phyloP scores from a whole-genome alignment of 2,113 vertebrate genomes.

The Rhabdornis inornatus region DNA sequence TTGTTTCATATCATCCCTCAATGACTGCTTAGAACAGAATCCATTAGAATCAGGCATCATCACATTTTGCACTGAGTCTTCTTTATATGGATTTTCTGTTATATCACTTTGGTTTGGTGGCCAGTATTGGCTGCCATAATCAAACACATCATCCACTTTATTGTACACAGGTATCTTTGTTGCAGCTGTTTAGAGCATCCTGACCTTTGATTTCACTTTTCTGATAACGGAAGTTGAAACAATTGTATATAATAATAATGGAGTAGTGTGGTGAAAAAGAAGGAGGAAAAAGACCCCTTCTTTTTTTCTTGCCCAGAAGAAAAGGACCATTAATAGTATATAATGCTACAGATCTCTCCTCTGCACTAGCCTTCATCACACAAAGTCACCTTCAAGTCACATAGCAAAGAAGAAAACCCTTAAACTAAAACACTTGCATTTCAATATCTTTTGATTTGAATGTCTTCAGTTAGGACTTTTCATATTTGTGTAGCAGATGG shows the following conservation, averaged over 20 bases:
- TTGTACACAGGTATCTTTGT: background rate
- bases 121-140: background rate
- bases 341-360: background rate
- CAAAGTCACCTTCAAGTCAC: background rate
- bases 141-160: background rate
- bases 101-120: background rate
- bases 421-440: background rate
- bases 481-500: accelerated
- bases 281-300: background rate
- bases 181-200: background rate
- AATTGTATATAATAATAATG: background rate
- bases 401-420: background rate
- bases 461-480: background rate
- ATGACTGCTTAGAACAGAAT: background rate
- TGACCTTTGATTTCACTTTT: background rate
- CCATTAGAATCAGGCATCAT: background rate
- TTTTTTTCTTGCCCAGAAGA: background rate
- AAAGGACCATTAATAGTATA: background rate
- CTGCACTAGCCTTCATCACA: background rate
- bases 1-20: background rate
- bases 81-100: background rate
- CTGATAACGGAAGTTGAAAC: background rate
- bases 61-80: background rate
- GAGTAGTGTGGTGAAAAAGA: background rate
- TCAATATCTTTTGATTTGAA: background rate